Evolutionary conservation across 1,140 invertebrate species (phyloP), one percentile per base, ranked within the genome.

Genomic region (Brachionus rotundiformis): DNA sequence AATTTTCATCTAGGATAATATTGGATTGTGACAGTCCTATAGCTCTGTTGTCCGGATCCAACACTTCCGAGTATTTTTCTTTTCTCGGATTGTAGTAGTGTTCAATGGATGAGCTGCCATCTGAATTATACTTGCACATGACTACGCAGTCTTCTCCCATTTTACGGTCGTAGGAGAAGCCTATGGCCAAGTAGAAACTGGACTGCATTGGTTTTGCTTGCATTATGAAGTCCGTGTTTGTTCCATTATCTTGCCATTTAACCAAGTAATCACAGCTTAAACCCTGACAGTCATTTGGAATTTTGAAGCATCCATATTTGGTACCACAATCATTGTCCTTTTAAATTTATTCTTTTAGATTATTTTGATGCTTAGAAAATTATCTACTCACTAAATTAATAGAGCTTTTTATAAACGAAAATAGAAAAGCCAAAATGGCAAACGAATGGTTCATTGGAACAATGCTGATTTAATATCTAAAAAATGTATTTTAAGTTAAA

Each of bases 121-220:
- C 27, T 16, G 23, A 8, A 19, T 13, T 59, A 25, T 59, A 59
- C 47, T 63, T 54, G 36, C 76, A 79, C 44, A 79, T 79, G 5
- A 54, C 59, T 11, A 79, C 76, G 23, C 47, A 79, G 16, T 79
- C 76, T 23, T 54, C 76, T 11, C 76, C 76, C 76, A 79, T 79
- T 79, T 41, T 54, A 0, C 47, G 44, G 54, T 79, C 49, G 16
- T 59, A 33, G 2, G 76, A 79, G 27, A 79, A 79, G 0, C 29
- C 76, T 16, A 79, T 79, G 3, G 76, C 76, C 47, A 63, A 59
- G 36, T 79, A 79, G 13, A 41, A 79, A 25, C 47, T 59, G 5
- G 36, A 79, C 36, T 63, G n/a, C 23, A 41, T 27, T 39, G 19
- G 19, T 27, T 36, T 79, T 23, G 47, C 13, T 39, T 33, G 44